phyloP scores from a whole-genome alignment of 2,797 vertebrate genomes.

The Pseudochirops corinnae region DNA sequence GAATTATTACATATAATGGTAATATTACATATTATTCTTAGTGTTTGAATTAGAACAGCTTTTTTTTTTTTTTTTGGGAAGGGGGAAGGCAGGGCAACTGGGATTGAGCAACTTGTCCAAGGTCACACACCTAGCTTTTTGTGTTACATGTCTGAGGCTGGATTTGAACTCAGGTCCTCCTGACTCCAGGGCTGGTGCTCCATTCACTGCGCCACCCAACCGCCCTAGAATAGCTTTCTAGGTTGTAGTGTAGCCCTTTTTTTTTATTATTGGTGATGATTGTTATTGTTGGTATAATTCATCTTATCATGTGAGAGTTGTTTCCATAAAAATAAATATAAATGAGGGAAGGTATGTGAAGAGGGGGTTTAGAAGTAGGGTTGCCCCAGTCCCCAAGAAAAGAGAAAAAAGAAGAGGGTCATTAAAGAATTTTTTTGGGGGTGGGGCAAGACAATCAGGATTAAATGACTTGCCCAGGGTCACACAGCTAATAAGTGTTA shows the following conservation, averaged over 20 bases:
- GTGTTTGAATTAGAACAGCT: neutral
- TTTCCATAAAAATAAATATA: neutral
- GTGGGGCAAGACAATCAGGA: too few species aligned
- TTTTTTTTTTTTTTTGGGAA: neutral
- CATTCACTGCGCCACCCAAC: too few species aligned
- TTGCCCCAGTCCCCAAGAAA: neutral
- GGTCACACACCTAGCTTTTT: too few species aligned
- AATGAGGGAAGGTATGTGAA: neutral
- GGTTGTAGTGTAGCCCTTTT: neutral
- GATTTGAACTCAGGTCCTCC: too few species aligned
- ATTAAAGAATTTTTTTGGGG: neutral
- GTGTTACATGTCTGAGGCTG: too few species aligned
- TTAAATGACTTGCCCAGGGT: too few species aligned
- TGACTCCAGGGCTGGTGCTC: too few species aligned
- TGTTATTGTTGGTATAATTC: neutral
- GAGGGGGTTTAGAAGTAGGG: neutral
- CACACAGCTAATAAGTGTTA: too few species aligned
- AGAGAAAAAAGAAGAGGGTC: neutral
- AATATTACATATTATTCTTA: neutral
- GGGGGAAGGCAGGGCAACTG: too few species aligned
- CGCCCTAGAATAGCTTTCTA: neutral
- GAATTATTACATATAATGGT: neutral
- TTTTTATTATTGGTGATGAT: neutral
- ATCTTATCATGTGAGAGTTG: neutral
- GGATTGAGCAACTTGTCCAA: too few species aligned